Base-by-base conservation (phyloP, 1,140 invertebrate species). In the Holcopasites calliopsidis region DNA sequence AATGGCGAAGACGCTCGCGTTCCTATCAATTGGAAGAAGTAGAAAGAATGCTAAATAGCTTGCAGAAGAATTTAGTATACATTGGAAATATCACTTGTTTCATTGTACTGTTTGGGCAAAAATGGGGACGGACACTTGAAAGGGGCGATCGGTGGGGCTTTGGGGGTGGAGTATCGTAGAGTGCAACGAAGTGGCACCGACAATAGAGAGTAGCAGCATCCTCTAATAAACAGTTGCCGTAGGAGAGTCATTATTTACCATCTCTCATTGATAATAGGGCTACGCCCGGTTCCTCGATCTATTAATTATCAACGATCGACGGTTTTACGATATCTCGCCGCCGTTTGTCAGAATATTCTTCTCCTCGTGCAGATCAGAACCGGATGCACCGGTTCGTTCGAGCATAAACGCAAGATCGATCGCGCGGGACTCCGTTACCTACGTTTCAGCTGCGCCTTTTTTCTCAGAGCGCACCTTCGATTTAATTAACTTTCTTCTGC, bases 251-350 rank as follows among this genome's bases (percentile, higher is more conserved):
- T 83, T 82, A 83, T 83, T 83, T 82, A 83, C 82, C 66, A 57
- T 58, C 70, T 75, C 52, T 75, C 52, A 83, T 83, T 76, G 81
- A 83, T 82, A 82, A 83, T 83, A 64, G 65, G 35, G 21, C n/a
- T n/a, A n/a, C 50, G 31, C 40, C 31, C 55, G 47, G 64, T 50
- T 73, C 44, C 23, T 61, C 62, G 38, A 7, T 52, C 76, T 83
- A 83, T 83, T 83, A 82, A 82, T 83, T 83, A 83, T 82, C 70
- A 44, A 16, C 54, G 68, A 77, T 77, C 74, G 79, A 74, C 70
- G 79, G 60, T 83, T 83, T 83, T 82, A 78, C 81, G 81, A 82
- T 83, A 83, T 83, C 82, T 77, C 69, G 61, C 64, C 50, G 61
- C 57, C 66, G 64, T 77, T 72, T 52, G 79, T 70, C 69, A 69